phyloP scores from a whole-genome alignment of 2,113 vertebrate genomes.

The Colinus virginianus region DNA sequence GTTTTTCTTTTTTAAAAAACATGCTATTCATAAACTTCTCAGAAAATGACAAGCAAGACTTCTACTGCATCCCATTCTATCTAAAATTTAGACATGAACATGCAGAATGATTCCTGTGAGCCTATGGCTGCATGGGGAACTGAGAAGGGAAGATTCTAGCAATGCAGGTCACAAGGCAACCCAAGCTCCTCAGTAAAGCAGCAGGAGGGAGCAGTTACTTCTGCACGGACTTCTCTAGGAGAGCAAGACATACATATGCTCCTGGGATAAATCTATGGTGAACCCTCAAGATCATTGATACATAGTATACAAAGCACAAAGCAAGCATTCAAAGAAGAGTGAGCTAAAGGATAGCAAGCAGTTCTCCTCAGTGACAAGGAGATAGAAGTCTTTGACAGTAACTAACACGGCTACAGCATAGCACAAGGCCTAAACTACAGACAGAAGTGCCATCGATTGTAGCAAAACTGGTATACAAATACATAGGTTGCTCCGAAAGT shows the following conservation, averaged over 20 bases:
- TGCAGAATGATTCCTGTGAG: background rate
- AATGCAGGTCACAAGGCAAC: background rate
- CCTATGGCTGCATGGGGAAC: accelerated
- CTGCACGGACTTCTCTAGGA: background rate
- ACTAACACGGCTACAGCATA: background rate
- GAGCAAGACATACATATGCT: background rate
- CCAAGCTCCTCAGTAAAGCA: background rate
- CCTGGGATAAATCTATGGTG: background rate
- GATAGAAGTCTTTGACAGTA: background rate
- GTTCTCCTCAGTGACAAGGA: background rate
- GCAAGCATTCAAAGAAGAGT: background rate
- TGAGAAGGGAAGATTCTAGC: background rate
- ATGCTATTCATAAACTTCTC: background rate
- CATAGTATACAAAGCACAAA: background rate
- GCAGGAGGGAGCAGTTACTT: background rate
- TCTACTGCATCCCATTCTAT: background rate
- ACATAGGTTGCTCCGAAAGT: too few relatives aligned
- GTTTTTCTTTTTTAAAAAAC: background rate
- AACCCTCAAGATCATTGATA: background rate
- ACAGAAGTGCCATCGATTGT: background rate
- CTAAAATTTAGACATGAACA: accelerated
- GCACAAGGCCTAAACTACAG: background rate
- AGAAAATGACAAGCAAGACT: background rate
- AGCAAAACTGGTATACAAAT: background rate
- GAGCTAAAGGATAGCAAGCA: background rate